These are phyloP conservation scores for Bibio marci DNA, from an alignment of 2,888 invertebrate species.

Conservation along the genomic window DNA sequence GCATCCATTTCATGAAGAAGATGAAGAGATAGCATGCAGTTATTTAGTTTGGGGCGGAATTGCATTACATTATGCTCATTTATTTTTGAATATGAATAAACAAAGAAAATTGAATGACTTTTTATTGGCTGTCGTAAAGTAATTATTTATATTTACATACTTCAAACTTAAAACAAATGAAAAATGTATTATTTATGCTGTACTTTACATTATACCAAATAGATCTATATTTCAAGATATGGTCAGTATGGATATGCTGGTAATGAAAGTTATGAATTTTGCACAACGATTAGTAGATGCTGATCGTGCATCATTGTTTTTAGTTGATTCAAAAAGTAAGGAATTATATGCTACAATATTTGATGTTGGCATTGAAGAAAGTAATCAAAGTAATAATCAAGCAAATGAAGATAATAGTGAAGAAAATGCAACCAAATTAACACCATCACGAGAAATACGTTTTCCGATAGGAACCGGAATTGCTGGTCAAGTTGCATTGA, in stretches of 20 bases:
- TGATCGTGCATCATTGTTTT: slow-evolving; percentile 67
- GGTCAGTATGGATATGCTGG: slow-evolving; percentile 64
- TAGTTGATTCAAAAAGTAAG: slow-evolving; percentile 52
- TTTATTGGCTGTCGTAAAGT: slow-evolving; percentile 65
- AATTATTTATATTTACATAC: slow-evolving; percentile 21
- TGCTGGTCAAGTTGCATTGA: slow-evolving; percentile 64
- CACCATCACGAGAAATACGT: slow-evolving; percentile 37
- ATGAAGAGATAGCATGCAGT: slow-evolving; percentile 48
- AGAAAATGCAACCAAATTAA: slow-evolving; percentile 13
- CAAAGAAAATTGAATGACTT: slow-evolving; percentile 60
- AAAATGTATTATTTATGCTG: too few relatives aligned
- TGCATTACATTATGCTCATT: slow-evolving; percentile 48
- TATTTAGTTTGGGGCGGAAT: slow-evolving; percentile 54
- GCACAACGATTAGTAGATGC: slow-evolving; percentile 68
- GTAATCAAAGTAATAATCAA: slow-evolving; percentile 13
- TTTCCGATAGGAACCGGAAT: slow-evolving; percentile 65
- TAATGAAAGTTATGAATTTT: slow-evolving; percentile 68
- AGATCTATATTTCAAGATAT: slow-evolving; percentile 81
- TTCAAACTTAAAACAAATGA: background rate
- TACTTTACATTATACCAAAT: slow-evolving; percentile 6
- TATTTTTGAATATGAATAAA: slow-evolving; percentile 49
- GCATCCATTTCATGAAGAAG: slow-evolving; percentile 41
- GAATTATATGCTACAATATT: slow-evolving; percentile 72
- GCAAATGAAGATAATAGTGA: slow-evolving; percentile 13
- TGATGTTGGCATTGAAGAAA: slow-evolving; percentile 38